phyloP scores from a whole-genome alignment of 2,888 invertebrate genomes.

The Phania funesta region DNA sequence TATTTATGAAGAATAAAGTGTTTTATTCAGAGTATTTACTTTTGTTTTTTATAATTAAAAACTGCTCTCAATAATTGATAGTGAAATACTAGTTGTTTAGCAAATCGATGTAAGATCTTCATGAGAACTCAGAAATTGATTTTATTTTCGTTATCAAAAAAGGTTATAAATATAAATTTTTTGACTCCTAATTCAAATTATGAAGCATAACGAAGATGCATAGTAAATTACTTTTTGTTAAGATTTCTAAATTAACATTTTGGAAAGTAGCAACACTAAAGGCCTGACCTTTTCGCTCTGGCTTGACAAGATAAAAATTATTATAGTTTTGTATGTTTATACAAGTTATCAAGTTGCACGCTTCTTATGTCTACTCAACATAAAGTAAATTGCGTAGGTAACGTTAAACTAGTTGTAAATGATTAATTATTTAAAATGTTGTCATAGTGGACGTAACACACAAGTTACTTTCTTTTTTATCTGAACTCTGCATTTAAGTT shows the following conservation, averaged over 20 bases:
- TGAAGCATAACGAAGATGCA: no score
- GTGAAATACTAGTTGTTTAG: no score
- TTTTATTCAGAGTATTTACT: not conserved
- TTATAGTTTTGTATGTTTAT: not conserved
- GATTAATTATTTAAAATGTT: conserved; percentile 43
- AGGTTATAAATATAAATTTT: no score
- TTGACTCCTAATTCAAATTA: no score
- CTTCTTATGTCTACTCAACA: not conserved
- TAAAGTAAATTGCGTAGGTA: conserved; percentile 35
- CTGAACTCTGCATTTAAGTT: not conserved
- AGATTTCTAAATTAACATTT: no score
- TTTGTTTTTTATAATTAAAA: no score
- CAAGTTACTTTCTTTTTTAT: not conserved
- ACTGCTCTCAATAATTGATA: no score
- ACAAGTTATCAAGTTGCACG: not conserved
- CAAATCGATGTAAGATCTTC: no score
- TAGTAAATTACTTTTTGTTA: no score
- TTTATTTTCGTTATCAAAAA: no score
- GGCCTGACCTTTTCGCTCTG: not conserved
- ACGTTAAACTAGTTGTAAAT: conserved; percentile 42
- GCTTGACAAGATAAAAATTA: not conserved
- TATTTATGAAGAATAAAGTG: not conserved
- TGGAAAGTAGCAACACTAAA: no score
- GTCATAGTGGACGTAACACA: conserved; percentile 23
- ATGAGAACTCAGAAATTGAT: no score